Conservation (phyloP, 2,113 vertebrate genomes). For the Lethenteron camtschaticum region DNA sequence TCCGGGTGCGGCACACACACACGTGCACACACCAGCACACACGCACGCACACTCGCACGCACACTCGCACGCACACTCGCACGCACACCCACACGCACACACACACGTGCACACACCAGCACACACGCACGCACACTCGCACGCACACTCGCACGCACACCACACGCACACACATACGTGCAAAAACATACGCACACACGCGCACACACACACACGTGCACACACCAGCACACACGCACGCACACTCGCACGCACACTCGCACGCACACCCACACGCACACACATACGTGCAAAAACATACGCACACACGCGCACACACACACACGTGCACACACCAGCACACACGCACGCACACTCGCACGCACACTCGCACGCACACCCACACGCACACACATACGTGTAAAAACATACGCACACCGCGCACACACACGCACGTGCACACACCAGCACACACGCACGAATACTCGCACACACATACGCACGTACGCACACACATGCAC, state of each 20-base stretch:
- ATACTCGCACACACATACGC: background rate
- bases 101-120: background rate
- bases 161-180: background rate
- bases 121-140: background rate
- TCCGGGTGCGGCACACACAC: conserved; percentile 33
- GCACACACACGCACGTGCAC: background rate
- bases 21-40: background rate
- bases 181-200: background rate
- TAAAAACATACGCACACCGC: background rate
- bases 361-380: background rate
- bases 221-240: background rate
- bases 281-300: background rate
- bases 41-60: background rate
- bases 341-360: background rate
- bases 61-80: background rate
- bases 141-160: background rate
- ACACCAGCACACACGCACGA: background rate
- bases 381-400: background rate
- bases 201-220: background rate
- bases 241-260: too few species aligned
- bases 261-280: background rate
- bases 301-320: background rate
- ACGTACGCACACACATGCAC: too few species aligned
- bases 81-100: background rate
- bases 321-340: background rate